Evolutionary conservation across 35 echinoderm and acorn worm genomes (phyloP).

Genomic region (Apostichopus californicus): DNA sequence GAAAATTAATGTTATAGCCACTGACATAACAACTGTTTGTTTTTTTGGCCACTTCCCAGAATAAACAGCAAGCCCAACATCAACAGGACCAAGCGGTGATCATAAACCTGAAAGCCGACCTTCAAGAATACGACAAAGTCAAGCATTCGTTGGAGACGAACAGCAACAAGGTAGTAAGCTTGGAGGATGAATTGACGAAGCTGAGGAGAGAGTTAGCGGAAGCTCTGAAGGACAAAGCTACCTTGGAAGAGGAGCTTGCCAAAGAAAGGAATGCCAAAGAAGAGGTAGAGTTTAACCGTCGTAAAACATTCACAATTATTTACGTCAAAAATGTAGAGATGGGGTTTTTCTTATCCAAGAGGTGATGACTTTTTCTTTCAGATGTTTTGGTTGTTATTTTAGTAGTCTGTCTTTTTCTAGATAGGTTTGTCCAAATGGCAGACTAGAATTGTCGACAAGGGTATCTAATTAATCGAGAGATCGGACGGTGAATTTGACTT

Average conservation of each 20-base stretch:
- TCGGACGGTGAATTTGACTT: too few relatives aligned
- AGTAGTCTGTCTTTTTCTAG: too few relatives aligned
- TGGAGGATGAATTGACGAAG: slow-evolving; percentile 74
- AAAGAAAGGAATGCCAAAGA: slow-evolving; percentile 44
- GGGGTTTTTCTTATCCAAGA: too few relatives aligned
- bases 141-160: neutral
- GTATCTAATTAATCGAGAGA: too few relatives aligned
- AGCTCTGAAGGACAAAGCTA: slow-evolving; percentile 23
- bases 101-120: slow-evolving; percentile 25
- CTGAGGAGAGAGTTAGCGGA: slow-evolving; percentile 69
- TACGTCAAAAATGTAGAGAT: neutral
- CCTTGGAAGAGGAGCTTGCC: slow-evolving; percentile 30
- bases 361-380: too few relatives aligned
- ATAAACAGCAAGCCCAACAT: slow-evolving; percentile 9
- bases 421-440: too few relatives aligned
- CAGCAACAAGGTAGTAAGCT: slow-evolving; percentile 54
- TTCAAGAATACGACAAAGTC: slow-evolving; percentile 10
- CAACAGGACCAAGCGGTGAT: slow-evolving; percentile 37
- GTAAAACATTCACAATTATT: neutral
- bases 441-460: too few relatives aligned
- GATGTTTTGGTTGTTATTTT: too few relatives aligned
- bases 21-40: too few relatives aligned
- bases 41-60: neutral
- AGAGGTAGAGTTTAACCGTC: neutral
- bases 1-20: too few relatives aligned